These are phyloP conservation scores for Zapornia atra DNA, from an alignment of 2,113 vertebrate genomes.

Conservation along the genomic window DNA sequence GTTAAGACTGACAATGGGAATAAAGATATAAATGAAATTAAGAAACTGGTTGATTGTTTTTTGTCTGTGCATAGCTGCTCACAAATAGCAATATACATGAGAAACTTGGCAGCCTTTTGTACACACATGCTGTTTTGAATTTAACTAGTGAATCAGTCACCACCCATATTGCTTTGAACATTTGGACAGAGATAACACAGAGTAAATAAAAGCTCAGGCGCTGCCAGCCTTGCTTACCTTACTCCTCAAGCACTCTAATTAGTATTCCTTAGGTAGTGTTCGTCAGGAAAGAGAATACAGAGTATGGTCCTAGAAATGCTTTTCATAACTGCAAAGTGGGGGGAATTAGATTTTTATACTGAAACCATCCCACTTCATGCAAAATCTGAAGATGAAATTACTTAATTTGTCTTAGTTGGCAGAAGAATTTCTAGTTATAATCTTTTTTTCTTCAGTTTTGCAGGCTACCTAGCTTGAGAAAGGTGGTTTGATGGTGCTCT, in stretches of 20 bases:
- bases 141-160: conserved; percentile 48
- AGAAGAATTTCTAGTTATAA: background rate
- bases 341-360: background rate
- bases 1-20: conserved; percentile 47
- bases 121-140: conserved; percentile 49
- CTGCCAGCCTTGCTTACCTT: conserved; percentile 50
- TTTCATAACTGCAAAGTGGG: background rate
- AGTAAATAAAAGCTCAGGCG: conserved; percentile 40
- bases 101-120: conserved; percentile 46
- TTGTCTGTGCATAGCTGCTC: conserved; percentile 28
- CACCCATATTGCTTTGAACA: conserved; percentile 59
- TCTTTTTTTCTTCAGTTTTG: background rate
- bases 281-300: background rate
- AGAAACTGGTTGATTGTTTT: conserved; percentile 33
- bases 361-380: background rate
- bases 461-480: background rate
- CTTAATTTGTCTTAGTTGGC: background rate
- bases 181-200: conserved; percentile 54
- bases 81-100: conserved; percentile 37
- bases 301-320: background rate
- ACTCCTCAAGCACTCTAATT: conserved; percentile 8
- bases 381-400: background rate
- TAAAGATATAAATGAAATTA: conserved; percentile 57
- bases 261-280: background rate
- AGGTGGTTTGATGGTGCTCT: background rate